phyloP scores from a whole-genome alignment of 2,797 vertebrate species.

The Sebastes matsubarae region DNA sequence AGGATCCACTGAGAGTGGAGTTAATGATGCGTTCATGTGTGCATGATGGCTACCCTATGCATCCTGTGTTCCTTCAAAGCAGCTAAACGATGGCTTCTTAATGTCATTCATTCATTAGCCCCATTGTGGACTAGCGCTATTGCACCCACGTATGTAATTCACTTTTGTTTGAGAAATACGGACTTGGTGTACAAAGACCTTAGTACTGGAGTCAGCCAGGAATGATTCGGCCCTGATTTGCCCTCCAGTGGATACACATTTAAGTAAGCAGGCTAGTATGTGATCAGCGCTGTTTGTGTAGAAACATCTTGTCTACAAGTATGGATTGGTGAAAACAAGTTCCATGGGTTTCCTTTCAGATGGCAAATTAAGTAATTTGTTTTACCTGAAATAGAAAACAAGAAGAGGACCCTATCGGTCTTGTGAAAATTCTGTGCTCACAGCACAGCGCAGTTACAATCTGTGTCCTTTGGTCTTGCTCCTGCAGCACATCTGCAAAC shows the following conservation, averaged over 20 bases:
- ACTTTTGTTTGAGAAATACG: too few relatives aligned
- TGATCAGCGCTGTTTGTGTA: too few relatives aligned
- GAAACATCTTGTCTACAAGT: too few relatives aligned
- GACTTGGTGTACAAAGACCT: too few relatives aligned
- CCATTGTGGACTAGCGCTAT: background rate
- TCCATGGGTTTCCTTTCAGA: background rate
- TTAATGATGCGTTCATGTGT: background rate
- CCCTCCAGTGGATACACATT: too few relatives aligned
- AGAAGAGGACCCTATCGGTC: background rate
- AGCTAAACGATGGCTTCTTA: background rate
- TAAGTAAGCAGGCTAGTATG: too few relatives aligned
- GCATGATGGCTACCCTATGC: background rate
- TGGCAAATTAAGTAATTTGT: background rate
- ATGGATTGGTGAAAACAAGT: too few relatives aligned
- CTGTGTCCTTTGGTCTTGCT: background rate
- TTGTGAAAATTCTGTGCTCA: background rate
- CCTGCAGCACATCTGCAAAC: constrained; percentile 4
- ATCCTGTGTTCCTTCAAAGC: background rate
- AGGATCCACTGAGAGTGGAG: too few relatives aligned
- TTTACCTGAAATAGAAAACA: too few relatives aligned
- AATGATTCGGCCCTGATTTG: too few relatives aligned
- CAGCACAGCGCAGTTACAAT: background rate
- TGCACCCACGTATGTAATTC: background rate
- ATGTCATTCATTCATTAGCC: background rate
- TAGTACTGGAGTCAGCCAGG: too few relatives aligned